Evolutionary conservation across 2,797 vertebrate species (phyloP).

Genomic region (Epinephelus malabaricus): DNA sequence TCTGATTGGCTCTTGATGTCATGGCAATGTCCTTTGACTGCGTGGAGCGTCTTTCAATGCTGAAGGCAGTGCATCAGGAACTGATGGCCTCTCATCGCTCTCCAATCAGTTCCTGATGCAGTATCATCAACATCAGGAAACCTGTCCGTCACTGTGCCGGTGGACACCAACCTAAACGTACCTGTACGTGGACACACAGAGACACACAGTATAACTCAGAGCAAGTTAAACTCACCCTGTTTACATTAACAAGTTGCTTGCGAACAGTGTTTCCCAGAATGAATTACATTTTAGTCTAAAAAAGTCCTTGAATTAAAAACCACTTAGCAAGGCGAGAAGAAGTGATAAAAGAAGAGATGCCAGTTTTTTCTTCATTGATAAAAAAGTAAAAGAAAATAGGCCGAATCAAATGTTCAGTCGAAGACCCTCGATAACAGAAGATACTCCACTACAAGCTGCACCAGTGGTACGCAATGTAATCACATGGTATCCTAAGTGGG

Average conservation of each 20-base stretch:
- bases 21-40: too few relatives aligned
- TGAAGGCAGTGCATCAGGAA: conserved; percentile 95
- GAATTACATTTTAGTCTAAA: neutral
- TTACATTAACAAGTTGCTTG: too few relatives aligned
- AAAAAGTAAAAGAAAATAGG: neutral
- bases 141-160: neutral
- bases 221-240: too few relatives aligned
- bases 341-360: neutral
- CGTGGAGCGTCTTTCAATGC: conserved; percentile 69
- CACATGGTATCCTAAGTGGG: too few relatives aligned
- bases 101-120: conserved; percentile 99
- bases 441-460: neutral
- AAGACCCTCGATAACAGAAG: too few relatives aligned
- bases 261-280: too few relatives aligned
- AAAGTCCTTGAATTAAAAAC: neutral
- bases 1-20: too few relatives aligned
- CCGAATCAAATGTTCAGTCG: neutral
- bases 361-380: neutral
- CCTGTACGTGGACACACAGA: neutral
- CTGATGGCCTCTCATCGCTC: conserved; percentile 88
- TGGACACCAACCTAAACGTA: neutral
- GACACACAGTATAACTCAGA: neutral
- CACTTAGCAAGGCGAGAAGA: neutral
- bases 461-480: too few relatives aligned
- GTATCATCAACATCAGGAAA: conserved; percentile 93